phyloP scores from a whole-genome alignment of 2,797 vertebrate genomes.

The Bradypus variegatus region DNA sequence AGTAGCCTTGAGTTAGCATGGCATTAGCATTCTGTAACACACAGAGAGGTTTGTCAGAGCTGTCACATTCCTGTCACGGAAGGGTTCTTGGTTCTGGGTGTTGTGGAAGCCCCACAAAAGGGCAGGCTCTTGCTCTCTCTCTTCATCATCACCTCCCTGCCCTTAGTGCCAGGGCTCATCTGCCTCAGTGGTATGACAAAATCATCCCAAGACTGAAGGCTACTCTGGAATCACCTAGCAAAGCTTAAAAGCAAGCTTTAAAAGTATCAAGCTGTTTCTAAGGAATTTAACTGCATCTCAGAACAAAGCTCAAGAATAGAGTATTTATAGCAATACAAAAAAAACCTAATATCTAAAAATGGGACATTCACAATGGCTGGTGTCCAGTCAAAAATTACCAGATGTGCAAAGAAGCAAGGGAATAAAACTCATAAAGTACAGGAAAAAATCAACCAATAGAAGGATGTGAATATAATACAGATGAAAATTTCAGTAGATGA shows the following conservation, averaged over 20 bases:
- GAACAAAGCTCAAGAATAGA: neutral
- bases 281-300: neutral
- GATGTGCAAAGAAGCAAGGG: neutral
- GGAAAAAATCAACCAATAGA: neutral
- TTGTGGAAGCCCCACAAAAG: neutral
- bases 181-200: neutral
- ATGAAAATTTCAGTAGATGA: neutral
- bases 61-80: neutral
- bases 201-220: neutral
- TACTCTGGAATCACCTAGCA: neutral
- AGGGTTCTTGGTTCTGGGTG: neutral
- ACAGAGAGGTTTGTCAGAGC: too few relatives aligned
- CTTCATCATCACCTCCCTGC: neutral
- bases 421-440: neutral
- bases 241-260: neutral
- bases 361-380: neutral
- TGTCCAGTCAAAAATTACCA: neutral
- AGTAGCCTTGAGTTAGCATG: neutral
- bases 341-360: neutral
- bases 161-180: too few relatives aligned
- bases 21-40: rapidly evolving
- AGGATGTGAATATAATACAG: neutral
- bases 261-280: neutral
- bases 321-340: neutral
- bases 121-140: too few relatives aligned